These are phyloP conservation scores for Lapara coniferarum DNA, from an alignment of 2,888 invertebrate species.

Conservation along the genomic window DNA sequence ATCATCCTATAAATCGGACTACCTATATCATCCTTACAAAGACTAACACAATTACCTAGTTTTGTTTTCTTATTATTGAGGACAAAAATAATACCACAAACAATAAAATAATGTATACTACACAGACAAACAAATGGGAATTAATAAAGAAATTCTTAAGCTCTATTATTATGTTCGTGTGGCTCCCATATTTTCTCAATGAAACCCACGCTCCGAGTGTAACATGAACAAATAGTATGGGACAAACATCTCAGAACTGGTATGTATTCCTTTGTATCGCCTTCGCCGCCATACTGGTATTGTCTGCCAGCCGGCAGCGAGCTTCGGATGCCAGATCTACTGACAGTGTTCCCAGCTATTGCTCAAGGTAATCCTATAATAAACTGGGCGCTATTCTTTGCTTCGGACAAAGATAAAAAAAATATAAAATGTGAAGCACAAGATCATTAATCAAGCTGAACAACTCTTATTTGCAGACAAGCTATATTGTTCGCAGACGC, in stretches of 20 bases:
- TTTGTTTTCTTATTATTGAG: too few relatives aligned
- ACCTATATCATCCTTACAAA: too few relatives aligned
- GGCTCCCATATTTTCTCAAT: constrained; percentile 1
- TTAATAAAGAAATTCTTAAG: constrained; percentile 4
- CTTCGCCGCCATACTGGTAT: constrained; percentile 35
- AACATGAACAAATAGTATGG: constrained; percentile 43
- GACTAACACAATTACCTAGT: too few relatives aligned
- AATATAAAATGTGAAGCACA: background rate
- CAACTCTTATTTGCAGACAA: background rate
- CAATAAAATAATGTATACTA: background rate
- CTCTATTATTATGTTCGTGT: constrained; percentile 5
- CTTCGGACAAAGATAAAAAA: background rate
- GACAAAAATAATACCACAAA: background rate
- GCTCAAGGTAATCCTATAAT: constrained; percentile 18
- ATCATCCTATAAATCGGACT: too few relatives aligned
- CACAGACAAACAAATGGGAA: background rate
- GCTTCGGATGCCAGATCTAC: constrained; percentile 40
- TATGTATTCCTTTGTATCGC: constrained; percentile 52
- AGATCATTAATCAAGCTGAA: background rate
- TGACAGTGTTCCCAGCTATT: constrained; percentile 16
- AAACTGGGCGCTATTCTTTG: background rate
- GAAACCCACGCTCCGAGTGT: background rate
- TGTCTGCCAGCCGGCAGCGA: constrained; percentile 40
- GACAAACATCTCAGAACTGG: constrained; percentile 41
- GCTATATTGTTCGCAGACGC: too few relatives aligned